These are phyloP conservation scores for Oryzias celebensis DNA, from an alignment of 2,113 vertebrate species.

Conservation along the genomic window DNA sequence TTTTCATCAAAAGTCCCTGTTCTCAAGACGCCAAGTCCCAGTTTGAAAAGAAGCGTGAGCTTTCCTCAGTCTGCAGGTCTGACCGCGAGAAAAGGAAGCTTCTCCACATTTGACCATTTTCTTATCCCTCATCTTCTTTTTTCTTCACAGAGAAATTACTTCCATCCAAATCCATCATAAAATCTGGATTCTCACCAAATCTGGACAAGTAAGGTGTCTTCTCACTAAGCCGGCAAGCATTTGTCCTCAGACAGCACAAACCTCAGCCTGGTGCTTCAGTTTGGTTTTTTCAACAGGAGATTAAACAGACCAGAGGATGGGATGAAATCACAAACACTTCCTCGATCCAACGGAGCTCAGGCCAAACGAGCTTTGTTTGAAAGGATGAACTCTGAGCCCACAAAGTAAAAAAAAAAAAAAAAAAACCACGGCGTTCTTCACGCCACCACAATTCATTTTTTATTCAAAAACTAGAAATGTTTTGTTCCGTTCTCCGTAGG, in stretches of 20 bases:
- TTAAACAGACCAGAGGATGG: slow-evolving; percentile 62
- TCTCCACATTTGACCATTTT: rapidly evolving
- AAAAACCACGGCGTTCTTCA: neutral
- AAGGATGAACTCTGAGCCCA: slow-evolving; percentile 82
- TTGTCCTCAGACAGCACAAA: no score
- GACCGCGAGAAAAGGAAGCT: neutral
- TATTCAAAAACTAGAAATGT: rapidly evolving
- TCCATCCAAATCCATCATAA: slow-evolving; percentile 72
- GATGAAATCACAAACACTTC: slow-evolving; percentile 85
- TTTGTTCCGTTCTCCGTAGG: slow-evolving; percentile 58
- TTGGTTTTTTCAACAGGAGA: slow-evolving; percentile 41
- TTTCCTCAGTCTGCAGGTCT: slow-evolving; percentile 74
- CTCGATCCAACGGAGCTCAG: slow-evolving; percentile 77
- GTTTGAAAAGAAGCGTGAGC: slow-evolving; percentile 71
- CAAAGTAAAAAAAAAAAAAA: slow-evolving; percentile 73
- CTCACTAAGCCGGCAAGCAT: neutral
- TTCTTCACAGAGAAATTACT: slow-evolving; percentile 76
- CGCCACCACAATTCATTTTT: neutral
- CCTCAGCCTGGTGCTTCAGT: no score
- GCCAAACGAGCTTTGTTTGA: slow-evolving; percentile 86
- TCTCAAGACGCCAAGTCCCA: slow-evolving; percentile 62
- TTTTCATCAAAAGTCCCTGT: slow-evolving; percentile 47
- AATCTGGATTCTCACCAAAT: slow-evolving; percentile 60
- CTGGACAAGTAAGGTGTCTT: slow-evolving; percentile 51
- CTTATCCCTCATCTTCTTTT: neutral